Conservation (phyloP, 2,888 invertebrate genomes). For the Lydus trimaculatus region DNA sequence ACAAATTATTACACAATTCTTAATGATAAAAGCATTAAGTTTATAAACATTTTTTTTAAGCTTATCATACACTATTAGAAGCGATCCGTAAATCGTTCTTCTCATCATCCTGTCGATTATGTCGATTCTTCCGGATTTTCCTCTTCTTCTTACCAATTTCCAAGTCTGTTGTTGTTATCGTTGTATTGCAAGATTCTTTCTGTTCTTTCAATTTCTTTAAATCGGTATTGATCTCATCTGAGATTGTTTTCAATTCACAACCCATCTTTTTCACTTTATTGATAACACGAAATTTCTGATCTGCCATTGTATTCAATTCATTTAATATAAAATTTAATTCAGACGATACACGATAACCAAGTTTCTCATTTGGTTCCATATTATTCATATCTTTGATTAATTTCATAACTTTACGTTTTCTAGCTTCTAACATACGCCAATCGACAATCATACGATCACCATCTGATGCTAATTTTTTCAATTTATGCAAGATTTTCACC, state of each 20-base stretch:
- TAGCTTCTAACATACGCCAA: conserved; percentile 45
- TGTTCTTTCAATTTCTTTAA: conserved; percentile 25
- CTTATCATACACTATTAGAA: background rate
- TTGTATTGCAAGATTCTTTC: background rate
- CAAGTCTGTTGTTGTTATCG: background rate
- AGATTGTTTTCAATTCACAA: conserved; percentile 42
- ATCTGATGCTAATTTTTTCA: conserved; percentile 44
- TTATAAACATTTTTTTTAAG: background rate
- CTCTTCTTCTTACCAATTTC: conserved; percentile 42
- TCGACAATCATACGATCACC: conserved; percentile 47
- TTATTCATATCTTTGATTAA: conserved; percentile 39
- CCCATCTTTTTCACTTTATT: conserved; percentile 44
- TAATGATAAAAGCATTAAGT: background rate
- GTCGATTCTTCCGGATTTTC: conserved; percentile 52
- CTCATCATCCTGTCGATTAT: conserved; percentile 46
- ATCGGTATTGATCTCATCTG: conserved; percentile 39
- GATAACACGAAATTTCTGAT: conserved; percentile 45
- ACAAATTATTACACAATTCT: background rate
- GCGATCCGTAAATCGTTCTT: background rate
- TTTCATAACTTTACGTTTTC: conserved; percentile 49
- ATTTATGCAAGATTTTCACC: conserved; percentile 44
- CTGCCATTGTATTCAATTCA: conserved; percentile 44
- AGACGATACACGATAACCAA: conserved; percentile 39
- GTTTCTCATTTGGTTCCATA: conserved; percentile 34
- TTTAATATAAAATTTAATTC: conserved; percentile 43